Evolutionary conservation across 1,140 invertebrate genomes (phyloP).

Genomic region (Cotesia vestalis): DNA sequence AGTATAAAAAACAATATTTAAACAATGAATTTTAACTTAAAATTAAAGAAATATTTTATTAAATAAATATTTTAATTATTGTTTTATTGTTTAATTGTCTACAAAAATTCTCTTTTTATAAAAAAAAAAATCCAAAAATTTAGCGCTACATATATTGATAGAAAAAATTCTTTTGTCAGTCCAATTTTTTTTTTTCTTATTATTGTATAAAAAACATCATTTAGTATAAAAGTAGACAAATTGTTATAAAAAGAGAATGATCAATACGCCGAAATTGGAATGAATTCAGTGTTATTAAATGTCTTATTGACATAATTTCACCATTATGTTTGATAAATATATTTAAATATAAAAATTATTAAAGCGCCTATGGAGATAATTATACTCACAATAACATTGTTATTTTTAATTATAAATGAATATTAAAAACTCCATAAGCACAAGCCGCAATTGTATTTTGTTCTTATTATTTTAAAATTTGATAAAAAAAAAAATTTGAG

Average conservation of each 20-base stretch:
- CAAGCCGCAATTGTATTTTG: not conserved
- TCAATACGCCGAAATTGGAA: constrained; percentile 43
- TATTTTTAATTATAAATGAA: no score
- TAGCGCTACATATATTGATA: no score
- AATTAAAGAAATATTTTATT: constrained; percentile 10
- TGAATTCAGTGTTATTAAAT: constrained; percentile 37
- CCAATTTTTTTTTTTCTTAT: no score
- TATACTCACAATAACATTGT: no score
- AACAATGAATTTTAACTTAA: not conserved
- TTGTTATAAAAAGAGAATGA: constrained; percentile 13
- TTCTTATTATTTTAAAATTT: constrained; percentile 1
- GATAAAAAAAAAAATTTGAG: constrained; percentile 4
- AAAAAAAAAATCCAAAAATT: no score
- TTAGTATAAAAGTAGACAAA: constrained; percentile 25
- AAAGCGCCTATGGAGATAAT: no score
- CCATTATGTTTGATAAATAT: not conserved
- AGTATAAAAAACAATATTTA: constrained; percentile 20
- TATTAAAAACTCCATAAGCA: constrained; percentile 10
- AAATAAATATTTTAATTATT: constrained; percentile 24
- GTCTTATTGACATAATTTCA: no score
- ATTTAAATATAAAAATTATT: constrained; percentile 4
- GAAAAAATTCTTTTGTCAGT: no score
- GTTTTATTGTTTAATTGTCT: constrained; percentile 19
- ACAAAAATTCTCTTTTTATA: constrained; percentile 7
- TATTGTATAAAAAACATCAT: not conserved